Base-by-base conservation (phyloP, 2,888 invertebrate species). In the Drosophila birchii region DNA sequence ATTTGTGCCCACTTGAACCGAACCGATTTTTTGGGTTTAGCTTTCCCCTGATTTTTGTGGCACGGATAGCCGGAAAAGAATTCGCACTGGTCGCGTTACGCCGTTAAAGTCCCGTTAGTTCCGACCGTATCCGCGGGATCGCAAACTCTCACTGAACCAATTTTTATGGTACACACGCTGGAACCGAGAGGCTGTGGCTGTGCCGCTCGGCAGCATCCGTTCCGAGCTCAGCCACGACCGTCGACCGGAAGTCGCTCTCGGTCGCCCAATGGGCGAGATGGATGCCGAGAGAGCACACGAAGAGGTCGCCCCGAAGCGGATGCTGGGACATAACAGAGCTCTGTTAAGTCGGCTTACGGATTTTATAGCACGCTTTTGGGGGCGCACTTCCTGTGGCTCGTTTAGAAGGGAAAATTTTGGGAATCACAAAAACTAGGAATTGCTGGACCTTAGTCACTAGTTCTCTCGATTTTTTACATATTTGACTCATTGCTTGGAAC, bases 91-190 rank as follows among this genome's bases (percentile, higher is more conserved):
- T 44, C 62, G 62, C 81, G 78, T 29, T 43, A 76, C 70, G 73
- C 38, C 55, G 47, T 49, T 39, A 49, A 81, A 75, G 79, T 86
- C 85, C 90, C 91, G 91, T 91, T 82, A 82, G 86, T 88, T 90
- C 86, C 91, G 92, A 92, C 92, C 92, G 92, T 92, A 92, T 91
- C 91, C 92, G 92, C 92, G 92, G 92, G 92, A 92, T 92, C 91
- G 90, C 90, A 92, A 92, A 92, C 92, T 92, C 92, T 92, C 92
- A 92, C 92, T 92, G 88, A 92, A 92, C 76, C 70, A 81, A 91
- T 80, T 91, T 92, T 91, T 91, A 91, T 91, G 90, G 90, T 92
- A 91, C 91, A 90, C 88, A 82, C 82, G 83, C 81, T 80, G 81
- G 71, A 34, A 58, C 67, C 60, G 68, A 58, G 68, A 68, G 68